Evolutionary conservation across 2,888 invertebrate species (phyloP).

Genomic region (Mystacides longicornis): DNA sequence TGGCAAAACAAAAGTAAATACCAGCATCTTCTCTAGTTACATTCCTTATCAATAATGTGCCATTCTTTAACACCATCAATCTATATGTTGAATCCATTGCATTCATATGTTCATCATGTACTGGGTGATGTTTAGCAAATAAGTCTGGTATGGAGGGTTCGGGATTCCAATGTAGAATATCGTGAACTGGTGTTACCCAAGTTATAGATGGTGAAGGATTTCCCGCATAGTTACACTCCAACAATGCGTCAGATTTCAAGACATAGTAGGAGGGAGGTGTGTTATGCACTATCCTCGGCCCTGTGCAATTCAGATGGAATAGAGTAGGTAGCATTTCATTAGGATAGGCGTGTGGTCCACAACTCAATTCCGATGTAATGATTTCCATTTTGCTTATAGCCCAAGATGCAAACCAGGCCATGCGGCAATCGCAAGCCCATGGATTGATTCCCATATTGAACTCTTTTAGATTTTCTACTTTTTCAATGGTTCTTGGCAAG

Average conservation of each 20-base stretch:
- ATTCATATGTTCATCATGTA: slow-evolving; percentile 50
- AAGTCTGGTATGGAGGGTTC: slow-evolving; percentile 58
- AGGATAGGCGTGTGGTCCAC: slow-evolving; percentile 55
- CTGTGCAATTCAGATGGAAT: slow-evolving; percentile 63
- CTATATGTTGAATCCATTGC: slow-evolving; percentile 47
- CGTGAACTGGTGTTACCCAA: slow-evolving; percentile 74
- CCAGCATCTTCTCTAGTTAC: slow-evolving; percentile 77
- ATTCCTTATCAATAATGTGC: slow-evolving; percentile 65
- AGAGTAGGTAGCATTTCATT: slow-evolving; percentile 65
- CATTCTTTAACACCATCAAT: slow-evolving; percentile 65
- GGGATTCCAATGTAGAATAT: slow-evolving; percentile 71
- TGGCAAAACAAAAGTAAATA: slow-evolving; percentile 76
- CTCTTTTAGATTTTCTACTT: slow-evolving; percentile 54
- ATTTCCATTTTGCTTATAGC: slow-evolving; percentile 46
- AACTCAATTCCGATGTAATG: slow-evolving; percentile 55
- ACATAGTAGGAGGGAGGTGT: slow-evolving; percentile 58
- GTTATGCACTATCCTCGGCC: slow-evolving; percentile 52
- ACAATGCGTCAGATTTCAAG: slow-evolving; percentile 57
- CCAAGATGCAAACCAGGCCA: slow-evolving; percentile 69
- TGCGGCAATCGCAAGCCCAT: slow-evolving; percentile 81
- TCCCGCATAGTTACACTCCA: slow-evolving; percentile 71
- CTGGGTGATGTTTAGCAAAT: slow-evolving; percentile 57
- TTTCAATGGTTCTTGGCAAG: slow-evolving; percentile 61
- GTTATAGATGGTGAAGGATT: slow-evolving; percentile 74
- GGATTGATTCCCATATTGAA: slow-evolving; percentile 67